Evolutionary conservation across 2,888 invertebrate genomes (phyloP), one percentile per base, ranked within the genome.

Genomic region (Pristionchus exspectatus): DNA sequence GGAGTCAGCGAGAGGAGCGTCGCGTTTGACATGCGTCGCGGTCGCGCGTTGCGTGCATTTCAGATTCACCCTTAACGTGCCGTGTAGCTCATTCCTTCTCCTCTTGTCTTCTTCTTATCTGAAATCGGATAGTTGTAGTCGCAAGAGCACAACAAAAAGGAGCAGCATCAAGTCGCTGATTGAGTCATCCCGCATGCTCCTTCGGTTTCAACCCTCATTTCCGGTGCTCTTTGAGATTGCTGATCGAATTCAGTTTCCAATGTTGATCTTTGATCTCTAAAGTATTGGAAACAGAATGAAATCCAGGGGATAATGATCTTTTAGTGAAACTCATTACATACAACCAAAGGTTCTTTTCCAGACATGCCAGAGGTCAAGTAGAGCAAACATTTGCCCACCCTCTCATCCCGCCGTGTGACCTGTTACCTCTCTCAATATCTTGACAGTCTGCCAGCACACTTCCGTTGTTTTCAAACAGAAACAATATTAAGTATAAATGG

Each of bases 41-140:
- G n/a, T n/a, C n/a, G n/a, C n/a, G n/a, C n/a, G n/a, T n/a, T n/a
- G n/a, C n/a, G n/a, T n/a, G n/a, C n/a, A n/a, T n/a, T n/a, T n/a
- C n/a, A n/a, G n/a, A n/a, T n/a, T n/a, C n/a, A n/a, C n/a, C n/a
- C n/a, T n/a, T n/a, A n/a, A n/a, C n/a, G n/a, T n/a, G n/a, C n/a
- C n/a, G n/a, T n/a, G n/a, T n/a, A 44, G 72, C 77, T 77, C 77
- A 18, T 77, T 33, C 10, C 38, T 27, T 14, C 27, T 81, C n/a
- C 33, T n/a, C 54, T 50, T 81, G 50, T 50, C 50, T 81, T 44
- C 50, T n/a, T n/a, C 24, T 24, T 24, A 18, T 72, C 72, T 54
- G 81, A 54, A 81, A 81, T 81, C 81, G 54, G 81, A 81, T 44
- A 50, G 21, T 54, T 81, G 54, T 81, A 81, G 81, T 54, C 50